Evolutionary conservation across 2,113 vertebrate species (phyloP), one percentile per base, ranked within the genome.

Genomic region (Neolamprologus hecqui): DNA sequence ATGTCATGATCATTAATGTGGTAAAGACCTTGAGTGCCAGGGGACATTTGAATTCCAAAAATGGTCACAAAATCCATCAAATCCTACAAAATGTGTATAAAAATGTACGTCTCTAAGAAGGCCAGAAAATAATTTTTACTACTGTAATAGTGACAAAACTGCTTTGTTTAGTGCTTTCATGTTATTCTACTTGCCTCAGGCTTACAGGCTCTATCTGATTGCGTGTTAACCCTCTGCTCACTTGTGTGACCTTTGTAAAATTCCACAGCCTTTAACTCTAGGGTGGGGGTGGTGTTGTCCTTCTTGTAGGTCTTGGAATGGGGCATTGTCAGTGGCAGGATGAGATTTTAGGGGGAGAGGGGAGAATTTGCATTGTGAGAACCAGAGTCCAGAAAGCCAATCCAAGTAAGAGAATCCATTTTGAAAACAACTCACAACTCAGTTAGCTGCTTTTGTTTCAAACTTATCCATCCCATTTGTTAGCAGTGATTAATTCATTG

Each of bases 241-340:
- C 75, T 79, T 15, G 14, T 82, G 35, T 90, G 89, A 89, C 89
- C 89, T 79, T 86, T 90, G 87, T 88, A 23, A 90, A 86, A 82
- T 89, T 89, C 85, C 87, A 89, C 33, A 84, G 86, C 88, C 84
- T 82, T 26, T 33, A 70, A 51, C 54, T 21, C 58, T 60, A 9
- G 37, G 47, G 15, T 82, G 88, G 83, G 84, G 82, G 63, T 58
- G 13, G 84, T 75, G 84, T 58, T 81, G 49, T 42, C 15, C 57
- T 35, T 86, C 60, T 75, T 83, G 19, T 73, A 70, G 77, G 84
- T 49, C 45, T 63, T 53, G 9, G 33, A 63, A 31, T 23, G 54
- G 79, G 82, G 63, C 65, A 4, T 84, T 82, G n/a, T 86, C 17
- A 79, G 53, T 8, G 65, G 35, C 60, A 63, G 21, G 63, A 31